A percentile compares a stretch with the other conserved stretches of the same genome.
Evolutionary conservation across 2,797 vertebrate species (phyloP).

Genomic region (Parotocinclus haroldoi): DNA sequence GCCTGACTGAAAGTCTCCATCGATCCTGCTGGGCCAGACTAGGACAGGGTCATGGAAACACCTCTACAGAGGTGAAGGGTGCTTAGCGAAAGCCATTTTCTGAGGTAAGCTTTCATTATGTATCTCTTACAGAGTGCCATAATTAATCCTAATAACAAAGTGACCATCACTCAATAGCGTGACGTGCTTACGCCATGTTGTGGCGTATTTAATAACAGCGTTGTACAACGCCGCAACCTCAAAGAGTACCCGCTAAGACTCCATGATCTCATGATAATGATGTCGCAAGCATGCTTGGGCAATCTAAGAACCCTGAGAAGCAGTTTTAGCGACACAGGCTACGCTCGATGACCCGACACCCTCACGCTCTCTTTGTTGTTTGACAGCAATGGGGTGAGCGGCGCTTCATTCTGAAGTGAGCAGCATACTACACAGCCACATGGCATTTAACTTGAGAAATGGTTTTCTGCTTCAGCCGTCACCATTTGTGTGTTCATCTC

Average conservation of each 20-base stretch:
- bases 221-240: no score
- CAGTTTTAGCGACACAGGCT: constrained; percentile 31
- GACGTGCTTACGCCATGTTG: not conserved
- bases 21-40: constrained; percentile 62
- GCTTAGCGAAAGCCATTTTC: constrained; percentile 34
- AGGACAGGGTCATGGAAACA: constrained; percentile 47
- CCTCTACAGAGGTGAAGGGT: constrained; percentile 43
- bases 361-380: constrained; percentile 70
- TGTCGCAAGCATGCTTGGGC: constrained; percentile 30
- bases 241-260: not conserved
- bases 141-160: constrained; percentile 36
- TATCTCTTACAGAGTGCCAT: constrained; percentile 33
- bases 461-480: constrained; percentile 95
- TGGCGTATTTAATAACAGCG: no score
- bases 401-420: constrained; percentile 94
- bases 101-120: constrained; percentile 51
- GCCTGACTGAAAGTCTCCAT: constrained; percentile 71
- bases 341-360: constrained; percentile 41
- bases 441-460: constrained; percentile 99
- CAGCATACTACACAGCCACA: constrained; percentile 95
- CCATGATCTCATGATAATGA: constrained; percentile 40
- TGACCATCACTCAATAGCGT: constrained; percentile 6
- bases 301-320: constrained; percentile 15
- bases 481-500: constrained; percentile 89
- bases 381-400: constrained; percentile 82